These are phyloP conservation scores for Ptilonorhynchus violaceus DNA, from an alignment of 2,113 vertebrate species.

Conservation along the genomic window DNA sequence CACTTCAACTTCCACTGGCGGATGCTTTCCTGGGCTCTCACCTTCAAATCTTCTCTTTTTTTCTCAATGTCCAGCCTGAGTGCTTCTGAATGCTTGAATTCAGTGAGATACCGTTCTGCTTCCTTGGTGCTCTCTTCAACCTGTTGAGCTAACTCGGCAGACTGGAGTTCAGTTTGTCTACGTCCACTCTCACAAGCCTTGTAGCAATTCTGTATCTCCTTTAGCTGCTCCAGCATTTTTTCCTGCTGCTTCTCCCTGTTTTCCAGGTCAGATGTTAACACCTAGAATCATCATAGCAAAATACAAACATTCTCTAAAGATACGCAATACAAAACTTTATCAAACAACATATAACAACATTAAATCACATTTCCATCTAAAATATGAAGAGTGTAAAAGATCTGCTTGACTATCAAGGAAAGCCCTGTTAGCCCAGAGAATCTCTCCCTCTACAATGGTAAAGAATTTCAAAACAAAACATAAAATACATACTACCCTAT, in stretches of 20 bases:
- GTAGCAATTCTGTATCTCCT: slow-evolving; percentile 81
- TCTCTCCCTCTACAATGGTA: neutral
- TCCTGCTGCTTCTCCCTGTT: slow-evolving; percentile 84
- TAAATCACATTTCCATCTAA: neutral
- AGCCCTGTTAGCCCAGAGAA: neutral
- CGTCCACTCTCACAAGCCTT: slow-evolving; percentile 73
- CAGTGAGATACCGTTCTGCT: slow-evolving; percentile 69
- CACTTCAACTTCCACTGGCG: slow-evolving; percentile 88
- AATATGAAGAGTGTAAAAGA: neutral
- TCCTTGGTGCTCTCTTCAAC: slow-evolving; percentile 73
- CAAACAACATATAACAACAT: neutral
- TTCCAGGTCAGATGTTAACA: slow-evolving; percentile 80
- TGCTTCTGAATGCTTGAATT: slow-evolving; percentile 77
- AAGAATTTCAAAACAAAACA: neutral
- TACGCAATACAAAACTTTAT: neutral
- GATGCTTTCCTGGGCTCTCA: slow-evolving; percentile 86
- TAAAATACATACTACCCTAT: neutral
- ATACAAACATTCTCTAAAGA: neutral
- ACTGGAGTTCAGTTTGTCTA: slow-evolving; percentile 60
- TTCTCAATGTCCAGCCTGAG: slow-evolving; percentile 78
- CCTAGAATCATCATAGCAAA: slow-evolving; percentile 9
- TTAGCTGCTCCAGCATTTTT: slow-evolving; percentile 85
- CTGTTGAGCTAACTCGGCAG: slow-evolving; percentile 71
- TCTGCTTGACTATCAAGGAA: neutral
- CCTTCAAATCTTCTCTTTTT: slow-evolving; percentile 84